Conservation (phyloP, 2,113 vertebrate genomes). For the Nycticorax nycticorax region DNA sequence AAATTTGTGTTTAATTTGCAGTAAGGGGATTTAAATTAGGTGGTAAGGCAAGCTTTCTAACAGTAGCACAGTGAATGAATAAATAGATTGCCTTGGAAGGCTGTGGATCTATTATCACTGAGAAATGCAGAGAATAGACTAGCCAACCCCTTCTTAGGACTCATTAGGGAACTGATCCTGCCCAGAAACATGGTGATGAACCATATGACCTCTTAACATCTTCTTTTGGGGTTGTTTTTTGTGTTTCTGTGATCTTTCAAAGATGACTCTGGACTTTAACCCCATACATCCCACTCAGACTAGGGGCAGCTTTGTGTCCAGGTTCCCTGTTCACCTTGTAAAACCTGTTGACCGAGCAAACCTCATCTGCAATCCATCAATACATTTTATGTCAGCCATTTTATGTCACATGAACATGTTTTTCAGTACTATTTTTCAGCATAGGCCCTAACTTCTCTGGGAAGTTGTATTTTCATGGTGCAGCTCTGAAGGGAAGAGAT, state of each 20-base stretch:
- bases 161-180: background rate
- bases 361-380: background rate
- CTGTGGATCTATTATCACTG: background rate
- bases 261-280: background rate
- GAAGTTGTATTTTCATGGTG: background rate
- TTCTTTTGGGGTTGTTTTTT: background rate
- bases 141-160: background rate
- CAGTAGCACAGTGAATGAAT: background rate
- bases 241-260: background rate
- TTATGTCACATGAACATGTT: background rate
- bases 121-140: background rate
- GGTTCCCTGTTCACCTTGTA: accelerated
- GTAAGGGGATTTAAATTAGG: background rate
- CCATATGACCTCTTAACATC: background rate
- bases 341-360: background rate
- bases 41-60: background rate
- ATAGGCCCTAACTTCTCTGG: background rate
- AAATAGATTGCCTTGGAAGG: background rate
- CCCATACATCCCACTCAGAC: background rate
- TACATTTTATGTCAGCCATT: background rate
- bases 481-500: background rate
- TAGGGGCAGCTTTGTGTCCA: background rate
- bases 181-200: background rate
- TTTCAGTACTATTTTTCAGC: background rate
- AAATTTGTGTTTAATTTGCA: background rate